phyloP scores from a whole-genome alignment of 1,140 invertebrate species.

The Drosophila carrolli region DNA sequence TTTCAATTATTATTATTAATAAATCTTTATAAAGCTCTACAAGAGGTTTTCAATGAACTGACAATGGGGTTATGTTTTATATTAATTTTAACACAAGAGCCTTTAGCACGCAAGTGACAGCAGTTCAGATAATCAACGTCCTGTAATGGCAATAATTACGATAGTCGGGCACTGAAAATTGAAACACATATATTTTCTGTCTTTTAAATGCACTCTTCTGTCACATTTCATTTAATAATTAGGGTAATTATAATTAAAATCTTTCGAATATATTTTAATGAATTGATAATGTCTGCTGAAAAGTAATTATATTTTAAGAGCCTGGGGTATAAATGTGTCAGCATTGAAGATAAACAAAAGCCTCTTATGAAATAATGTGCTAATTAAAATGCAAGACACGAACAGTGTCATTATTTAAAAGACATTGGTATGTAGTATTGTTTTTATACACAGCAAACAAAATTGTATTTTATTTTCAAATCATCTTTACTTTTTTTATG shows the following conservation, averaged over 20 bases:
- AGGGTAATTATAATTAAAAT: background rate
- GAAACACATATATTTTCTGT: background rate
- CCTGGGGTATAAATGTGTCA: background rate
- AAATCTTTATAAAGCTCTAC: too few relatives aligned
- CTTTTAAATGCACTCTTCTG: background rate
- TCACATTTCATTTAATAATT: background rate
- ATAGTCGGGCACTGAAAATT: background rate
- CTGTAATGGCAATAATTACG: background rate
- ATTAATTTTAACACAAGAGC: background rate
- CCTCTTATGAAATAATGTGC: background rate
- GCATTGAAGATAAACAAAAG: background rate
- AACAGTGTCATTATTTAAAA: too few relatives aligned
- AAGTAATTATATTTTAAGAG: background rate
- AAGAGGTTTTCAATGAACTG: background rate
- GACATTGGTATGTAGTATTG: too few relatives aligned
- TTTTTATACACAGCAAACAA: too few relatives aligned
- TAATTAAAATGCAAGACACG: background rate
- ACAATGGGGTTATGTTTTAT: background rate
- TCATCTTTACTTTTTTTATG: too few relatives aligned
- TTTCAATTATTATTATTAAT: background rate
- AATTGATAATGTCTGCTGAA: too few relatives aligned
- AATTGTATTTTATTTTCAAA: too few relatives aligned
- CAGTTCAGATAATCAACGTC: background rate
- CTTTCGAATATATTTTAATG: background rate
- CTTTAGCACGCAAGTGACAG: background rate